Conservation (phyloP, 2,797 vertebrate species). For the Xerus rutilus region DNA sequence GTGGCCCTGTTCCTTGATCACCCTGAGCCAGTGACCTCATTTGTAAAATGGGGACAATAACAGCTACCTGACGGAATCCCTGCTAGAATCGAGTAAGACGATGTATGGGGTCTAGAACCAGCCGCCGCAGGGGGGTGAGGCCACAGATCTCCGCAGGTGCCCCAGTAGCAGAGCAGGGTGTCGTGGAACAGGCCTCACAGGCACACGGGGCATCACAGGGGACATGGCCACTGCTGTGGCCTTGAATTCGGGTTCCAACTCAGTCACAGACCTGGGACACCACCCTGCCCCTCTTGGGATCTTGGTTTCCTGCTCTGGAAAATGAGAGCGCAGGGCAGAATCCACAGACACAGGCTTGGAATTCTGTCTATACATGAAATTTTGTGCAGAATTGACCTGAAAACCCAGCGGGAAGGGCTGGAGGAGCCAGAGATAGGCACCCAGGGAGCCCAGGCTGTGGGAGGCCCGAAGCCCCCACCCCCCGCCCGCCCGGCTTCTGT, state of each 20-base stretch:
- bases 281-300: neutral
- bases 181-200: neutral
- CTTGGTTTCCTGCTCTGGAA: neutral
- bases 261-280: accelerated
- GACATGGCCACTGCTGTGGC: no score
- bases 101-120: neutral
- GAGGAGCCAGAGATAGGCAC: neutral
- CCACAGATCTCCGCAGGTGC: accelerated
- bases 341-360: neutral
- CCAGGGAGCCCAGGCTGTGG: neutral
- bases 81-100: neutral
- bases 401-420: neutral
- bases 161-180: neutral
- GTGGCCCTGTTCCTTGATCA: no score
- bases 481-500: no score
- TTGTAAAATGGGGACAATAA: neutral
- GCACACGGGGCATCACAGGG: accelerated
- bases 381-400: neutral
- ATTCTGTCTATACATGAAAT: neutral
- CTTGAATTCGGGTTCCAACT: neutral
- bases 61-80: accelerated
- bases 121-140: accelerated
- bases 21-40: neutral
- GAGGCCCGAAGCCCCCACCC: no score
- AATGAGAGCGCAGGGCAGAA: neutral